phyloP scores from a whole-genome alignment of 2,113 vertebrate species.

The Quiscalus mexicanus region DNA sequence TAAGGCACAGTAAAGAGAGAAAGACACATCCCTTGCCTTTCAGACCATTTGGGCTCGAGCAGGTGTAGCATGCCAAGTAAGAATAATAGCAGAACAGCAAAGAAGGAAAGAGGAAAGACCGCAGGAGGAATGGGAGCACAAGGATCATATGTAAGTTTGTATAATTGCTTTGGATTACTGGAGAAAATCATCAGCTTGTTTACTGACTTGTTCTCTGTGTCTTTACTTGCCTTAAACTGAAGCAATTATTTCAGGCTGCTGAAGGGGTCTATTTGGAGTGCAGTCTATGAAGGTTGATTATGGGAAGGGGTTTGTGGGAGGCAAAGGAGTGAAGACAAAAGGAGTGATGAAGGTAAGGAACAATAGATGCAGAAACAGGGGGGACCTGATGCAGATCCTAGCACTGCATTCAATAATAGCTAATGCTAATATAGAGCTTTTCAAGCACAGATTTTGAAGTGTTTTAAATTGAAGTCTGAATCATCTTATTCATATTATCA shows the following conservation, averaged over 20 bases:
- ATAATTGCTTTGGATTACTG: not conserved
- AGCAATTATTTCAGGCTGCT: not conserved
- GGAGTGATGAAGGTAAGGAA: not conserved
- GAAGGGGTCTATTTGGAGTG: not conserved
- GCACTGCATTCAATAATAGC: not conserved
- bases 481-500: not conserved
- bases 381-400: not conserved
- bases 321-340: not conserved
- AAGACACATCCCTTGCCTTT: not conserved
- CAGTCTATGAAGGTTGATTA: not conserved
- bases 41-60: not conserved
- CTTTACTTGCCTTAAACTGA: not conserved
- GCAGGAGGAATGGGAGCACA: not conserved
- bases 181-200: not conserved
- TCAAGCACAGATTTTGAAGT: not conserved
- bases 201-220: not conserved
- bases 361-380: not conserved
- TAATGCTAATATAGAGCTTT: not conserved
- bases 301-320: not conserved
- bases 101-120: not conserved
- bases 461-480: conserved; percentile 13
- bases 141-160: not conserved
- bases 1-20: not conserved
- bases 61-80: not conserved
- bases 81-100: not conserved